Evolutionary conservation across 2,888 invertebrate species (phyloP).

Genomic region (Biston betularia): DNA sequence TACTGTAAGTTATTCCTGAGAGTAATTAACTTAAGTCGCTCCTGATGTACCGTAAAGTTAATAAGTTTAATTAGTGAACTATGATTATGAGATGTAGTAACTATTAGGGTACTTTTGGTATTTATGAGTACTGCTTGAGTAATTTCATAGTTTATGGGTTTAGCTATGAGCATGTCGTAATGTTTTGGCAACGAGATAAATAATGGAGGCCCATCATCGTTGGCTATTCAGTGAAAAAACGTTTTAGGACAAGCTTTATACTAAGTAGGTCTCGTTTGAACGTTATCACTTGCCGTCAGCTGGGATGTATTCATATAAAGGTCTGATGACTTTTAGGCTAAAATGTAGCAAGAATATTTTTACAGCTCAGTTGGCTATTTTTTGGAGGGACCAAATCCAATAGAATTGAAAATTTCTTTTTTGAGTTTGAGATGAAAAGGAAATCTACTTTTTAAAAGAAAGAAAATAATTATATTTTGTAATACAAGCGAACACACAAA

Average conservation of each 20-base stretch:
- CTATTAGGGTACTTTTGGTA: conserved; percentile 29
- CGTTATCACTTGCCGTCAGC: conserved; percentile 18
- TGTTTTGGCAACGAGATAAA: conserved; percentile 13
- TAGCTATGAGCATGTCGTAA: not conserved
- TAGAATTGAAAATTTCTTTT: not conserved
- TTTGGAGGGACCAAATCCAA: not conserved
- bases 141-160: conserved; percentile 15
- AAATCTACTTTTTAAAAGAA: too few species aligned
- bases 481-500: too few species aligned
- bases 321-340: conserved; percentile 18
- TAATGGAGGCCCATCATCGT: conserved; percentile 12
- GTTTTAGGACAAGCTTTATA: conserved; percentile 19
- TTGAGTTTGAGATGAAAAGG: not conserved
- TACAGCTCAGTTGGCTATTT: conserved; percentile 1
- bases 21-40: conserved; percentile 40
- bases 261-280: conserved; percentile 18
- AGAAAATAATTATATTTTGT: too few species aligned
- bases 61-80: conserved; percentile 40
- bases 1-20: conserved; percentile 37
- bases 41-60: conserved; percentile 41
- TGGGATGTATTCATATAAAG: conserved; percentile 19
- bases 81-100: conserved; percentile 28
- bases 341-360: conserved; percentile 19
- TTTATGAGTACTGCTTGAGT: conserved; percentile 29
- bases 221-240: conserved; percentile 16